These are phyloP conservation scores for Sialis lutaria DNA, from an alignment of 2,888 invertebrate genomes.

Conservation along the genomic window DNA sequence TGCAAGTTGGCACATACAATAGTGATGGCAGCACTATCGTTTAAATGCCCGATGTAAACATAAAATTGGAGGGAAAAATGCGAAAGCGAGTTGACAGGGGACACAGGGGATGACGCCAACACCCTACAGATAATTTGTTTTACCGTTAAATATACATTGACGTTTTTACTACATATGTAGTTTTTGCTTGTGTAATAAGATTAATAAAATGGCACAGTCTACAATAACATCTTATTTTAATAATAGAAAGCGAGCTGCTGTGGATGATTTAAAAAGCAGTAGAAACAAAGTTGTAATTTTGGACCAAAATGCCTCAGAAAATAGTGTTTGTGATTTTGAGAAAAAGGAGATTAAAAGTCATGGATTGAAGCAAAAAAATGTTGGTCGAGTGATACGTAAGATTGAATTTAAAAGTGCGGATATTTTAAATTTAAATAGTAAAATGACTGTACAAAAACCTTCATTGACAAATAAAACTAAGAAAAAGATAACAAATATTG, in stretches of 20 bases:
- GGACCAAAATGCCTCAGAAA: slow-evolving; percentile 13
- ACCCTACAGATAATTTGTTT: too few relatives aligned
- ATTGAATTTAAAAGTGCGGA: slow-evolving; percentile 6
- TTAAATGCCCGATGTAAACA: too few relatives aligned
- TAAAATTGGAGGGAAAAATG: too few relatives aligned
- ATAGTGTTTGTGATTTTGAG: background rate
- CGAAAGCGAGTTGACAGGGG: too few relatives aligned
- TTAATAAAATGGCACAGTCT: slow-evolving; percentile 50
- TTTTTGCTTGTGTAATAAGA: too few relatives aligned
- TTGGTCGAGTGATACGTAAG: slow-evolving; percentile 8
- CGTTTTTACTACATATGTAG: too few relatives aligned
- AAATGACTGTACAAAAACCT: too few relatives aligned
- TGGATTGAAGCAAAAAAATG: slow-evolving; percentile 5
- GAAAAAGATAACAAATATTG: slow-evolving; percentile 11
- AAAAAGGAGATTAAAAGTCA: slow-evolving; percentile 6
- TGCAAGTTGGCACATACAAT: too few relatives aligned
- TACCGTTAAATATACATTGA: too few relatives aligned
- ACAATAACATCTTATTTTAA: slow-evolving; percentile 59
- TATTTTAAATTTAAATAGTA: slow-evolving; percentile 5
- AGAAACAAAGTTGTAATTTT: slow-evolving; percentile 29
- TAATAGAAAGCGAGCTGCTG: slow-evolving; percentile 56
- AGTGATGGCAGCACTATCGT: too few relatives aligned
- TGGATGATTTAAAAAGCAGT: slow-evolving; percentile 39
- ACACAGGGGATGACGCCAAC: too few relatives aligned
- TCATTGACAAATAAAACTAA: slow-evolving; percentile 6